Percentiles rank a stretch among this genome's conserved stretches.
Evolutionary conservation across 2,113 vertebrate species (phyloP).

Genomic region (Chaenogobius annularis): DNA sequence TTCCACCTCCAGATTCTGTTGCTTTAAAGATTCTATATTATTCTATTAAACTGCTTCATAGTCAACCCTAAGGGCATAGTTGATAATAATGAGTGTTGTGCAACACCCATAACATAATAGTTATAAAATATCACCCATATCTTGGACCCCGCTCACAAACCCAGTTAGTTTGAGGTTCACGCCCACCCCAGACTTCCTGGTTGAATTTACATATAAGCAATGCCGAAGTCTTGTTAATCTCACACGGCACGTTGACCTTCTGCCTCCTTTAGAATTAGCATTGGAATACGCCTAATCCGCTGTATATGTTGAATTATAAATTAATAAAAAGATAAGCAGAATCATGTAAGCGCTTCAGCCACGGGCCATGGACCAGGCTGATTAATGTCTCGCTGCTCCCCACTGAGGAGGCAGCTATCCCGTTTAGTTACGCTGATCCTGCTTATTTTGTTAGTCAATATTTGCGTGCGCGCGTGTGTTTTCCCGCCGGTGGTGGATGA

Average conservation of each 20-base stretch:
- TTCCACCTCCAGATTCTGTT: too few species aligned
- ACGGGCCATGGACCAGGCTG: constrained; percentile 35
- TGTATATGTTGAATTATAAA: constrained; percentile 58
- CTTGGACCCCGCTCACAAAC: too few species aligned
- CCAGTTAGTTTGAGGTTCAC: too few species aligned
- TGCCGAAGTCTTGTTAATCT: constrained; percentile 26
- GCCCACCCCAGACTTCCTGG: too few species aligned
- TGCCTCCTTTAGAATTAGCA: constrained; percentile 57
- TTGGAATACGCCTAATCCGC: constrained; percentile 60
- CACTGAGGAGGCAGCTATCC: constrained; percentile 65
- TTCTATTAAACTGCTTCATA: too few species aligned
- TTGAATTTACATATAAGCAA: not conserved
- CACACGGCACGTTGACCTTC: constrained; percentile 53
- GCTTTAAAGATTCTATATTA: too few species aligned
- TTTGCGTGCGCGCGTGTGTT: constrained; percentile 34
- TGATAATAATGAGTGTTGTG: too few species aligned
- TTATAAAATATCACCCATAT: too few species aligned
- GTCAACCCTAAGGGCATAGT: too few species aligned
- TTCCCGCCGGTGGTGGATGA: constrained; percentile 41
- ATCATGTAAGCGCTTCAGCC: constrained; percentile 52
- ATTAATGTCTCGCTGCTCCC: constrained; percentile 67
- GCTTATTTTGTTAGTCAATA: constrained; percentile 65
- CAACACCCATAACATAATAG: too few species aligned
- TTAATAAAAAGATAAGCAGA: constrained; percentile 66
- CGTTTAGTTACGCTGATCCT: constrained; percentile 67